phyloP scores from a whole-genome alignment of 2,797 vertebrate genomes.

The Aulostomus chinensis region DNA sequence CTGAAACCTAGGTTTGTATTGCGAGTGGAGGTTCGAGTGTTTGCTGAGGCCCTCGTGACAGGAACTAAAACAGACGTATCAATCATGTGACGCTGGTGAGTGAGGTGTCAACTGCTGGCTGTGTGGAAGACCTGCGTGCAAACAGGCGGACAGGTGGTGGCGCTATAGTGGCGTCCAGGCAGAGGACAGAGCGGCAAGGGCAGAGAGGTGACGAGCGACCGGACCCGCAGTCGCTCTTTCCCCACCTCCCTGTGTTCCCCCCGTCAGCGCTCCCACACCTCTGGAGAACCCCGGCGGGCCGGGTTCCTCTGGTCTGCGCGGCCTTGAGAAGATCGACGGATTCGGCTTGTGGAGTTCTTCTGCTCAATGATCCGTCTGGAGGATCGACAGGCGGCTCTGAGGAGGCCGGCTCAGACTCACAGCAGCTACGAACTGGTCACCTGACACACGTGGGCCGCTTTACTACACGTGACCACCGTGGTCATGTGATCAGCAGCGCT shows the following conservation, averaged over 20 bases:
- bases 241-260: constrained; percentile 7
- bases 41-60: constrained; percentile 32
- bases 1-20: constrained; percentile 81
- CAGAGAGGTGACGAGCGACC: constrained; percentile 66
- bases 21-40: constrained; percentile 73
- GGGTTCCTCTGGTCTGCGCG: constrained; percentile 18
- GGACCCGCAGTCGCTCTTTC: constrained; percentile 88
- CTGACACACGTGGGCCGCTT: too few species aligned
- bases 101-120: constrained; percentile 79
- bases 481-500: too few species aligned
- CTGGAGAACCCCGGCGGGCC: neutral
- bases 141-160: constrained; percentile 63
- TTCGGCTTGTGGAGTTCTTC: constrained; percentile 23
- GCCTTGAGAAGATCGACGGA: constrained; percentile 22
- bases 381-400: neutral
- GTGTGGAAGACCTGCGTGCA: constrained; percentile 64
- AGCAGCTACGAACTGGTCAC: too few species aligned
- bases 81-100: constrained; percentile 28
- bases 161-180: constrained; percentile 42
- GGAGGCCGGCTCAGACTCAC: neutral
- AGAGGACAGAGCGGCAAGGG: constrained; percentile 17
- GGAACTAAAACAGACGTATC: constrained; percentile 7
- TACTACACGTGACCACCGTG: too few species aligned
- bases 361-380: constrained; percentile 4
- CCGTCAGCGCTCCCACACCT: neutral